A percentile compares a stretch with the other conserved stretches of the same genome.
Evolutionary conservation across 1,140 invertebrate species (phyloP).

Genomic region (Olivierus martensii): DNA sequence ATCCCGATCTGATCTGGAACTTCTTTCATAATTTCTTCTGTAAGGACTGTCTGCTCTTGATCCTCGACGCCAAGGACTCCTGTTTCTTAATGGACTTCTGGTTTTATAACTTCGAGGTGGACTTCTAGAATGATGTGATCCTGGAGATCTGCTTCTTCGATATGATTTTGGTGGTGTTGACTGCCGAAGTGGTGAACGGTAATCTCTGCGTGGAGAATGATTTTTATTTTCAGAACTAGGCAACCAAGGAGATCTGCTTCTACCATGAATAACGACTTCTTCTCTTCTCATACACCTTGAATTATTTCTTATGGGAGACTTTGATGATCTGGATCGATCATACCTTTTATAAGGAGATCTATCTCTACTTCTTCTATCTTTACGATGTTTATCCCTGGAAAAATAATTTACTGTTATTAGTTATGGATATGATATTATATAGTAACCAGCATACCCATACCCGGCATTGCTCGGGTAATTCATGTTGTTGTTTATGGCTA

Average conservation of each 20-base stretch:
- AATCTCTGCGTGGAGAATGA: not conserved
- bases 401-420: too few species aligned
- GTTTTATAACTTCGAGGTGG: not conserved
- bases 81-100: conserved; percentile 6
- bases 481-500: too few species aligned
- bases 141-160: conserved; percentile 3
- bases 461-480: too few species aligned
- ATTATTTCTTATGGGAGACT: too few species aligned
- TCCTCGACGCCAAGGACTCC: conserved; percentile 3
- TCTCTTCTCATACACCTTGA: not conserved
- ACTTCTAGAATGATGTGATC: not conserved
- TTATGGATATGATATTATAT: too few species aligned
- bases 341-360: too few species aligned
- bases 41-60: not conserved
- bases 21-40: not conserved
- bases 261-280: not conserved
- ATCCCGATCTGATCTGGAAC: conserved; percentile 24
- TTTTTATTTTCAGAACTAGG: conserved; percentile 1
- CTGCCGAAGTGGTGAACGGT: not conserved
- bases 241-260: not conserved
- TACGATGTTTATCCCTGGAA: too few species aligned
- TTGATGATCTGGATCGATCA: too few species aligned
- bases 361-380: too few species aligned
- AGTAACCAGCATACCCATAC: too few species aligned
- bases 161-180: not conserved